Base-by-base conservation (phyloP, 2,113 vertebrate genomes). In the Phylloscopus trochilus region DNA sequence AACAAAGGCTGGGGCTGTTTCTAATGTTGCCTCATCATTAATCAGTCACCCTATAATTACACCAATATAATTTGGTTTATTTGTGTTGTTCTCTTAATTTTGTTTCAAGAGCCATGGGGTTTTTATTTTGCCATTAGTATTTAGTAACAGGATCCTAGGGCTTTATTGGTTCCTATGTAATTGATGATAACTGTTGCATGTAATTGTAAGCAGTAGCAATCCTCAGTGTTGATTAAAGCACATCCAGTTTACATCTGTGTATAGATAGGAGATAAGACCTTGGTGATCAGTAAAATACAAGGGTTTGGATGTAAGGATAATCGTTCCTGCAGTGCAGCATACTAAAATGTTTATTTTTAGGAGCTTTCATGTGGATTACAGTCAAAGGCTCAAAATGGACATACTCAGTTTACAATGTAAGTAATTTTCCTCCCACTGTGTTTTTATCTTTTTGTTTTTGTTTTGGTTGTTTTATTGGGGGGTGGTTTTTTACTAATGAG, bases 301-400 rank as follows among this genome's bases (percentile, higher is more conserved):
- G 22, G 55, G 60, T 81, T 69, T 88, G 68, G 49, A 60, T 44
- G 39, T 59, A 66, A 76, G 37, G 27, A 15, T 27, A 62, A 26
- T 76, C 6, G 3, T 82, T 93, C 31, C 51, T 79, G 21, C 37
- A 77, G 39, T 39, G 16, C 77, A 58, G 64, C 37, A 44, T 83
- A 59, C 58, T 59, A 88, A 83, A 78, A 26, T 22, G 24, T 87
- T 96, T 96, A 11, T 83, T 95, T 97, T 79, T 97, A 99, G 99
- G 97, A 70, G 84, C 98, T 87, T 98, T 98, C 59, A 95, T 68
- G 3, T 99, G 99, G 99, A 98, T 98, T 96, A 98, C 98, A 96
- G 98, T 99, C 14, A 98, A 98, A 98, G 97, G 98, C 8, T 97
- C 99, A 66, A 98, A 98, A 66, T 98, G 99, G 98, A 97, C 97